Evolutionary conservation across 1,140 invertebrate genomes (phyloP), one percentile per base, ranked within the genome.

Genomic region (Scaptomyza graminum): DNA sequence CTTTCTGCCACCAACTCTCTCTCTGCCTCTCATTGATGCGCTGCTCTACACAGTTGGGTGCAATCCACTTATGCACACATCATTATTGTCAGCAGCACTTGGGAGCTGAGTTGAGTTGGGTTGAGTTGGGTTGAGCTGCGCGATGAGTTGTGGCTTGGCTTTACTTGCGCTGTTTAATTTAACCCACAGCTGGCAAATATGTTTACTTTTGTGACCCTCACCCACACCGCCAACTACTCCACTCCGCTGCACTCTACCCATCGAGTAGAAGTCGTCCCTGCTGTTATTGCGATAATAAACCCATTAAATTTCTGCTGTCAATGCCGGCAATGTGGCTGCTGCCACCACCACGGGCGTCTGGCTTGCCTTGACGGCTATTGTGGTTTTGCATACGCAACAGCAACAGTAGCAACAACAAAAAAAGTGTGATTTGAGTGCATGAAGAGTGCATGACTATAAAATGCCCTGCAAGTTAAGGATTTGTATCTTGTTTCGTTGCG

Each of bases 251-350:
- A 2, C 18, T 22, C 39, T 15, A 5, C 47, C 11, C n/a, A 34
- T 28, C 41, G 43, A 37, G 46, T 51, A 13, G 49, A 51, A 43
- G 65, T 57, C 46, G 39, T 44, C 9, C 28, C 49, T 76, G 65
- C 56, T 76, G 61, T 79, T 76, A 83, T 67, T 72, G 54, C 65
- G 76, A 83, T 88, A 88, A 88, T 88, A 88, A 88, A 83, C 79
- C 82, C 84, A 88, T 88, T 88, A 88, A 88, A 88, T 89, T 83
- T 83, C 83, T 83, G 55, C 64, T 82, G 78, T 88, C 83, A 84
- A 56, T 22, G 18, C 4, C 73, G 73, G 11, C 55, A 55, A 18
- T 52, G 61, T 69, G 59, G 43, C 51, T 5, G 43, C 51, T 5
- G 37, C 12, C n/a, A 12, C 37, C 3, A n/a, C 12, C 49, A 57